A percentile compares a stretch with the other conserved stretches of the same genome.
phyloP scores from a whole-genome alignment of 2,888 invertebrate species.

The Clistopyga incitator region DNA sequence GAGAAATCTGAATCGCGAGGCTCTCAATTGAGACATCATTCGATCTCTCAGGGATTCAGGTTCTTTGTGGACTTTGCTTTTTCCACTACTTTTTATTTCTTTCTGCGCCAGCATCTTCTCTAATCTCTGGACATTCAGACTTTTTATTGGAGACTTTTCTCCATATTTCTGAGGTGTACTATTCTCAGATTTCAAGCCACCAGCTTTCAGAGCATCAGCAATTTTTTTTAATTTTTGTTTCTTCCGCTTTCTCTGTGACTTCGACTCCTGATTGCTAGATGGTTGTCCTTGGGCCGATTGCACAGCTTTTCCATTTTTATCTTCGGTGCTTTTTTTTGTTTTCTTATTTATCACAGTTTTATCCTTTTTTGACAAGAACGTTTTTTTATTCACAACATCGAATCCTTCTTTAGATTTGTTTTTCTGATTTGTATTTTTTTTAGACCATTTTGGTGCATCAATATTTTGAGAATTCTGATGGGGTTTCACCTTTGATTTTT shows the following conservation, averaged over 20 bases:
- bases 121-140: conserved; percentile 74
- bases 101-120: conserved; percentile 73
- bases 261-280: conserved; percentile 27
- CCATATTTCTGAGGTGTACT: conserved; percentile 70
- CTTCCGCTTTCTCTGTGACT: conserved; percentile 58
- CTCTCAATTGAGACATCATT: conserved; percentile 90
- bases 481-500: conserved; percentile 26
- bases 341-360: conserved; percentile 49
- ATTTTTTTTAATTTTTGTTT: conserved; percentile 65
- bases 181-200: conserved; percentile 11
- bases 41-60: conserved; percentile 85
- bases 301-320: conserved; percentile 5
- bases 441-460: not conserved
- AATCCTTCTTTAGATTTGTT: not conserved
- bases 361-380: conserved; percentile 27
- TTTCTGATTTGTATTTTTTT: conserved; percentile 3
- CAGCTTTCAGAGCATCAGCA: conserved; percentile 50
- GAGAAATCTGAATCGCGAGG: conserved; percentile 91
- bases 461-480: not conserved
- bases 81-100: conserved; percentile 76
- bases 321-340: not conserved
- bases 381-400: not conserved
- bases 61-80: conserved; percentile 74
- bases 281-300: not conserved
- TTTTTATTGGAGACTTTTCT: conserved; percentile 59